Evolutionary conservation across 2,797 vertebrate species (phyloP), one percentile per base, ranked within the genome.

Genomic region (Catostomus latipinnis): DNA sequence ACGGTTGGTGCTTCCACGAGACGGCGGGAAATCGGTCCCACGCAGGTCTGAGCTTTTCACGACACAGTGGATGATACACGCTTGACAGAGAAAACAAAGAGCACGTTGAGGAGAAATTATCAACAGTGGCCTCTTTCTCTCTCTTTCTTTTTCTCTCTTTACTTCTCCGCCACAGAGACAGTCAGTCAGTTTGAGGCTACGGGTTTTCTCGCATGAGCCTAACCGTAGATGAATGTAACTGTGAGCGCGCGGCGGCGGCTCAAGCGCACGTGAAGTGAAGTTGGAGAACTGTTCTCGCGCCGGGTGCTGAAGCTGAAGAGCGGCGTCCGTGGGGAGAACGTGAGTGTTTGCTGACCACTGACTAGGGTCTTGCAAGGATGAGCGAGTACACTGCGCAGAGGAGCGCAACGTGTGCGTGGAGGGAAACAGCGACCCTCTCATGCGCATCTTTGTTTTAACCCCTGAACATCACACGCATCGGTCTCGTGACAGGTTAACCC

Each of bases 401-500:
- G 53, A 68, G 74, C 67, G 80, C 78, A 71, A 75, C 58, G 62
- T 62, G 71, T 73, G 74, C 81, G 63, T 65, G 84, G 70, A 58
- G 78, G 53, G 82, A 82, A 86, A 80, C 71, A 71, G 76, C 86
- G 76, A 81, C 79, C 81, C 82, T 78, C 81, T 76, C 65, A 63
- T 52, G 79, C 80, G 77, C 78, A 69, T 73, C 82, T 80, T 84
- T 82, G 71, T 85, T 87, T 87, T 84, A 84, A 85, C 81, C 70
- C 82, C 63, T 81, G 83, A 71, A 79, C 81, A 84, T 82, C 77
- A 87, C 61, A 78, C 67, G 67, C 58, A 58, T 34, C 2, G 60
- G 81, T 79, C 80, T 83, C 81, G 72, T 82, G 80, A 82, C 75
- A 86, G 65, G 18, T 82, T 87, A 82, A 85, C 84, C 83, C 84